Conservation (phyloP, 2,797 vertebrate species). For the Pterois miles region DNA sequence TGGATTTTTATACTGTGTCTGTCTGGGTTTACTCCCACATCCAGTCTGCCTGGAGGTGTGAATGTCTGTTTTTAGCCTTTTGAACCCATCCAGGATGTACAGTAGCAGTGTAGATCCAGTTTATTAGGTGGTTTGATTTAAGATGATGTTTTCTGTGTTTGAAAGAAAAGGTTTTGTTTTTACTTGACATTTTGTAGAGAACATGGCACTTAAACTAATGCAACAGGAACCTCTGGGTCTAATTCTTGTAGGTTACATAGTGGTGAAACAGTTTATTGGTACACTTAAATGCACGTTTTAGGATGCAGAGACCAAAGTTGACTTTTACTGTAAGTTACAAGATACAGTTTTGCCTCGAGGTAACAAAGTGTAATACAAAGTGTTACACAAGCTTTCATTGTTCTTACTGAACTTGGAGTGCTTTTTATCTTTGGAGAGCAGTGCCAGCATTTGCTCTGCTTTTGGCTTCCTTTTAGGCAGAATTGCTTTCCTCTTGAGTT, state of each 20-base stretch:
- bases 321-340: constrained; percentile 13
- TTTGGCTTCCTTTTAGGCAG: constrained; percentile 38
- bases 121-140: neutral
- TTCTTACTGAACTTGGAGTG: constrained; percentile 19
- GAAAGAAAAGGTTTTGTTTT: neutral
- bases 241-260: neutral
- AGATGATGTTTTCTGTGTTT: neutral
- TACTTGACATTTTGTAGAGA: neutral
- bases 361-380: constrained; percentile 28
- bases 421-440: constrained; percentile 40
- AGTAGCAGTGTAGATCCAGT: neutral
- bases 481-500: constrained; percentile 37
- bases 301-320: neutral
- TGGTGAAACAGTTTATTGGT: neutral
- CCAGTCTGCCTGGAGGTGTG: constrained; percentile 10
- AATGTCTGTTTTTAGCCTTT: constrained; percentile 16
- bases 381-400: constrained; percentile 25
- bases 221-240: neutral
- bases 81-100: constrained; percentile 6
- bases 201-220: neutral
- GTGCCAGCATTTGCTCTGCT: constrained; percentile 5
- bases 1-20: constrained; percentile 21
- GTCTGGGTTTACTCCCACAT: constrained; percentile 11
- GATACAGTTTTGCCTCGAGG: constrained; percentile 14
- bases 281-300: neutral